Percentiles rank a stretch among this genome's conserved stretches.
Conservation (phyloP, 2,888 invertebrate species). For the Drosophila greeni region DNA sequence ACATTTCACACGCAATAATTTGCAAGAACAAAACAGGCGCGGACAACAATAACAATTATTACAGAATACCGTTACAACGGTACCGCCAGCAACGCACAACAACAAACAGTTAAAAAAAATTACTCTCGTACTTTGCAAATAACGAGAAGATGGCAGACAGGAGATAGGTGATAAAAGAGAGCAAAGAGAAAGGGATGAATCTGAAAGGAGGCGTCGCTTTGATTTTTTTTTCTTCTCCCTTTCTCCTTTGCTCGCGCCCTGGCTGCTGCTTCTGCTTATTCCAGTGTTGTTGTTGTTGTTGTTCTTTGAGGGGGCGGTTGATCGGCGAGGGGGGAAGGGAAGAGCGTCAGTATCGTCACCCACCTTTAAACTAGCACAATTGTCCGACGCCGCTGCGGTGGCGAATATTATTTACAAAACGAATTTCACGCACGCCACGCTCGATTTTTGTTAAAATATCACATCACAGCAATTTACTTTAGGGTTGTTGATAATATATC, state of each 20-base stretch:
- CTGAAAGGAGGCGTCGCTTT: constrained; percentile 33
- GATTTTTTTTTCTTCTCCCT: constrained; percentile 19
- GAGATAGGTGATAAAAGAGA: constrained; percentile 24
- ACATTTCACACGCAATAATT: constrained; percentile 35
- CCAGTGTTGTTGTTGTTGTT: constrained; percentile 10
- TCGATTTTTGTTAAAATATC: constrained; percentile 19
- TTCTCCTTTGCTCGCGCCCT: constrained; percentile 14
- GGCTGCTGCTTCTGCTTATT: constrained; percentile 21
- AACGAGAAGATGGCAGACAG: constrained; percentile 16
- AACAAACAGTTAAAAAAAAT: constrained; percentile 22
- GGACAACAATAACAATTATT: constrained; percentile 43
- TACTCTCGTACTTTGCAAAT: too few species aligned
- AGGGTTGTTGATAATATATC: too few species aligned
- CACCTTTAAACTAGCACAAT: constrained; percentile 28
- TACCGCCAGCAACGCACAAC: constrained; percentile 15
- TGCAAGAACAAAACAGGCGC: constrained; percentile 39
- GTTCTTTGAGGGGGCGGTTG: constrained; percentile 5
- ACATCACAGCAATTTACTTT: constrained; percentile 24
- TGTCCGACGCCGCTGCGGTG: not conserved
- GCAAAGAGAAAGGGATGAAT: constrained; percentile 24
- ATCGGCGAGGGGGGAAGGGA: not conserved
- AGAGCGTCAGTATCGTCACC: constrained; percentile 5
- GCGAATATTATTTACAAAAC: constrained; percentile 30
- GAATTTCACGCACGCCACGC: constrained; percentile 38
- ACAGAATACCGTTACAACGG: constrained; percentile 40